A percentile compares a stretch with the other conserved stretches of the same genome.
Conservation (phyloP, 2,888 invertebrate species). For the Fabriciana adippe region DNA sequence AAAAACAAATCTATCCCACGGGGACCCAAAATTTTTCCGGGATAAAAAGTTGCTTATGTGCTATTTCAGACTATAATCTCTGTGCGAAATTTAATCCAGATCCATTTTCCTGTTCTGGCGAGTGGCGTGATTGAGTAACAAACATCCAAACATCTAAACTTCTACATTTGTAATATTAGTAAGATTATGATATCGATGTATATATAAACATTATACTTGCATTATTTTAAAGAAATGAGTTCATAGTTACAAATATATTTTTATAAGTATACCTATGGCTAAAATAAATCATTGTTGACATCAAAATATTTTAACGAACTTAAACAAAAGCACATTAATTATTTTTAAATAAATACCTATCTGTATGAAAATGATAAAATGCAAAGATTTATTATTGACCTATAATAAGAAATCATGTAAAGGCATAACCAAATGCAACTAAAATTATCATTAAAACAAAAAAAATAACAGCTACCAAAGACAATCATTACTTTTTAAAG, state of each 20-base stretch:
- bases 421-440: constrained; percentile 10
- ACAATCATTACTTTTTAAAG: constrained; percentile 38
- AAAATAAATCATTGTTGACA: not conserved
- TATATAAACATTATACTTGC: too few relatives aligned
- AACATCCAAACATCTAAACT: too few relatives aligned
- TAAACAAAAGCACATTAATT: not conserved
- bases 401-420: constrained; percentile 17
- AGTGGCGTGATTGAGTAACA: too few relatives aligned
- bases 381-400: not conserved
- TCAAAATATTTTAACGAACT: constrained; percentile 1
- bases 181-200: too few relatives aligned
- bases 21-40: too few relatives aligned
- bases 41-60: too few relatives aligned
- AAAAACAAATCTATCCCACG: too few relatives aligned
- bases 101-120: too few relatives aligned
- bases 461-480: constrained; percentile 29
- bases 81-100: too few relatives aligned
- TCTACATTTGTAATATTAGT: too few relatives aligned
- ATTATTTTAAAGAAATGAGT: too few relatives aligned
- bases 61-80: too few relatives aligned
- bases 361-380: constrained; percentile 1
- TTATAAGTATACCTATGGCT: not conserved
- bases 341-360: not conserved
- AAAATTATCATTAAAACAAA: constrained; percentile 12
- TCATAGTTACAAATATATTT: not conserved